Percentiles rank a stretch among this genome's conserved stretches.
Evolutionary conservation across 92 coral and sea anemone species (phyloP).

Genomic region (Plumapathes pennacea): DNA sequence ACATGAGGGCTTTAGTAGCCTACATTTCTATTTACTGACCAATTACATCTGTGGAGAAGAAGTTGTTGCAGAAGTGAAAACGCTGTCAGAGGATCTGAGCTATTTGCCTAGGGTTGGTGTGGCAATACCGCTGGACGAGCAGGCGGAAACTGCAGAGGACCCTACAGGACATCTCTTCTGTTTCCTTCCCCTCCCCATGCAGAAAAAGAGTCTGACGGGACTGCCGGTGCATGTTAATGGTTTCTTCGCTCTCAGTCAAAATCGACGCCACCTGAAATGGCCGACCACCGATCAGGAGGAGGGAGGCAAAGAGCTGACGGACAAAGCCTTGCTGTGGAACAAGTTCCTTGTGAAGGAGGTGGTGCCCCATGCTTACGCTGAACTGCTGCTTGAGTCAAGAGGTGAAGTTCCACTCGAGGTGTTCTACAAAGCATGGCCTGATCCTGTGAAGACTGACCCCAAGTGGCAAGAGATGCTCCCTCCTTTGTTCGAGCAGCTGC

Average conservation of each 20-base stretch:
- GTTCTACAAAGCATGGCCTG: conserved; percentile 68
- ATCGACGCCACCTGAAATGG: conserved; percentile 78
- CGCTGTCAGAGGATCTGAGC: conserved; percentile 46
- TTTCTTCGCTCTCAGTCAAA: conserved; percentile 76
- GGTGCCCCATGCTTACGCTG: conserved; percentile 63
- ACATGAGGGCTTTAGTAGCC: neutral
- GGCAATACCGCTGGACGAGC: conserved; percentile 74
- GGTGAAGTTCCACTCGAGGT: neutral
- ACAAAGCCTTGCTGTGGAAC: conserved; percentile 71
- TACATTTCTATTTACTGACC: conserved; percentile 50
- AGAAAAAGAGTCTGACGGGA: conserved; percentile 67
- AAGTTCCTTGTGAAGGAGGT: conserved; percentile 60
- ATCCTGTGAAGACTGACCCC: conserved; percentile 22
- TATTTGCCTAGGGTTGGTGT: conserved; percentile 82
- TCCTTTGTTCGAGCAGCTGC: conserved; percentile 24
- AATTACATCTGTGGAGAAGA: conserved; percentile 45
- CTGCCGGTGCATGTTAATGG: conserved; percentile 84
- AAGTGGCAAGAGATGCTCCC: conserved; percentile 50
- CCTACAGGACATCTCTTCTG: conserved; percentile 73
- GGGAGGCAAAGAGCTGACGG: conserved; percentile 38
- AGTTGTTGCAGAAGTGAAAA: conserved; percentile 31
- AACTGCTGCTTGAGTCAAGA: conserved; percentile 33
- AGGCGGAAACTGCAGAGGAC: neutral
- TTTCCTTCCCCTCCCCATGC: conserved; percentile 67
- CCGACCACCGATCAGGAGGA: conserved; percentile 68